Conservation (phyloP, 37 sponge, comb jelly and placozoan species). For the Axinella damicornis region DNA sequence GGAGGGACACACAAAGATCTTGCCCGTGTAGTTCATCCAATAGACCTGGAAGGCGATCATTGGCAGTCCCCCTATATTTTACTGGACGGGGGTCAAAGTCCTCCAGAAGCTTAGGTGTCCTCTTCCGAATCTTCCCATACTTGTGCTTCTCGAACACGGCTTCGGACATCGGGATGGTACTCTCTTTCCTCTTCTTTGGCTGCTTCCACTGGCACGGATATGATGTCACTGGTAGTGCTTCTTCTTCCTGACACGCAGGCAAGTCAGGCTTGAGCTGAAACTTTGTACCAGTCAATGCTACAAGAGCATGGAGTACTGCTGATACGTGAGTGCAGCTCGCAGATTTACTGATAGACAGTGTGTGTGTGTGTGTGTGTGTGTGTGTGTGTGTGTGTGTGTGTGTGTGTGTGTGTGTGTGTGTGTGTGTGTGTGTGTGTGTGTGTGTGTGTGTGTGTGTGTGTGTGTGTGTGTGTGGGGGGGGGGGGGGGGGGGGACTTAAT, state of each 20-base stretch:
- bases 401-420: slow-evolving; percentile 11
- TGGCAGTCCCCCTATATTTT: slow-evolving; percentile 41
- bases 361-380: slow-evolving; percentile 18
- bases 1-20: slow-evolving; percentile 39
- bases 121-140: slow-evolving; percentile 35
- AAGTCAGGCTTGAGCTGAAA: slow-evolving; percentile 10
- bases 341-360: slow-evolving; percentile 35
- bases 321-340: slow-evolving; percentile 74
- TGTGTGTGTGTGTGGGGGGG: slow-evolving; percentile 19
- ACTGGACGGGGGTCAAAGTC: too few relatives aligned
- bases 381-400: neutral
- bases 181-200: slow-evolving; percentile 51
- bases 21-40: slow-evolving; percentile 44
- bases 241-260: slow-evolving; percentile 15
- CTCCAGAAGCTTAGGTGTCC: slow-evolving; percentile 33
- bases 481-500: neutral
- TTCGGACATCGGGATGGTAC: slow-evolving; percentile 44
- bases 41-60: slow-evolving; percentile 20
- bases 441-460: too few relatives aligned
- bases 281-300: slow-evolving; percentile 19
- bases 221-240: slow-evolving; percentile 53
- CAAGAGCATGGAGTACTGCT: slow-evolving; percentile 63
- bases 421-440: slow-evolving; percentile 5
- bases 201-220: slow-evolving; percentile 68
- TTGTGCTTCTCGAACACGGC: slow-evolving; percentile 51